Percentiles rank a stretch among this genome's conserved stretches.
Conservation (phyloP, 2,888 invertebrate genomes). For the Hyppa rectilinea region DNA sequence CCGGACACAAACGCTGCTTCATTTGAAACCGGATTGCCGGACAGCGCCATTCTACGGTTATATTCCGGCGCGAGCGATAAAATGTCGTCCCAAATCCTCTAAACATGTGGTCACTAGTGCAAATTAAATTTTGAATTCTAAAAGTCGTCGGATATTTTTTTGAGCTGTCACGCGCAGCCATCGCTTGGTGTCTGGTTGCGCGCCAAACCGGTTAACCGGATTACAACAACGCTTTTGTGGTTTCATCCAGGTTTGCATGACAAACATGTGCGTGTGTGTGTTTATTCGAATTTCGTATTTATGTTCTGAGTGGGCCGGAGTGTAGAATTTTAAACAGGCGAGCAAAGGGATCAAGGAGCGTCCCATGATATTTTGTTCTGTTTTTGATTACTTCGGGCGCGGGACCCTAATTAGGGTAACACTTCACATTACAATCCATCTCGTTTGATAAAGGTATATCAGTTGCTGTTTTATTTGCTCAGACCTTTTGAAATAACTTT, state of each 20-base stretch:
- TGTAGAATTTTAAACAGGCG: slow-evolving; percentile 69
- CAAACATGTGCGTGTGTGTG: slow-evolving; percentile 69
- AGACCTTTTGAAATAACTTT: slow-evolving; percentile 28
- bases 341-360: slow-evolving; percentile 51
- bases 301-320: slow-evolving; percentile 57
- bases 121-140: slow-evolving; percentile 56
- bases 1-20: slow-evolving; percentile 61
- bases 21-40: slow-evolving; percentile 67
- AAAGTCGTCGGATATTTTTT: slow-evolving; percentile 54
- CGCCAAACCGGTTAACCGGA: slow-evolving; percentile 80
- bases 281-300: slow-evolving; percentile 73
- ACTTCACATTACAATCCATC: slow-evolving; percentile 55
- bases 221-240: slow-evolving; percentile 79
- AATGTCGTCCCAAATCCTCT: slow-evolving; percentile 14
- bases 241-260: slow-evolving; percentile 71
- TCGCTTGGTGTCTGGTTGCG: slow-evolving; percentile 74
- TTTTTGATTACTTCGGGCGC: slow-evolving; percentile 63
- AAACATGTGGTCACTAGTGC: slow-evolving; percentile 44
- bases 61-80: slow-evolving; percentile 40
- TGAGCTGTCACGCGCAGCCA: slow-evolving; percentile 72
- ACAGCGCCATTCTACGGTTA: slow-evolving; percentile 59
- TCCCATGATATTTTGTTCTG: slow-evolving; percentile 64
- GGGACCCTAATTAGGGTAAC: slow-evolving; percentile 57
- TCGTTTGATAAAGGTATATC: slow-evolving; percentile 54
- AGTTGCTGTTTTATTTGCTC: slow-evolving; percentile 41